Evolutionary conservation across 2,113 vertebrate genomes (phyloP).

Genomic region (Ameiurus melas): DNA sequence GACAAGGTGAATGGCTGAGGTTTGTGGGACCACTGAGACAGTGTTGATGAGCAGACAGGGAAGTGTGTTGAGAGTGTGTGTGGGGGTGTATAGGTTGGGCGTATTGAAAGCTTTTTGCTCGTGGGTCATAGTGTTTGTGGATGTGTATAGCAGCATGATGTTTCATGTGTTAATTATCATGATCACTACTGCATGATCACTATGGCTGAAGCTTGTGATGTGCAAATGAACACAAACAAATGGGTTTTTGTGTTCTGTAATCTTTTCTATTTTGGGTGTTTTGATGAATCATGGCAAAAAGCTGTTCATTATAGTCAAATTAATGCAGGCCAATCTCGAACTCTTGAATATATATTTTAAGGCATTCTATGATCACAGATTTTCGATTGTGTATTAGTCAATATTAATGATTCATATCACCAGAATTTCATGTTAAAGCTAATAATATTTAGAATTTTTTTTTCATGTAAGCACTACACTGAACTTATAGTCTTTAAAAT

Average conservation of each 20-base stretch:
- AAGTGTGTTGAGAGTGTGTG: background rate
- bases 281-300: background rate
- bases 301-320: background rate
- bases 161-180: background rate
- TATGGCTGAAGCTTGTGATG: background rate
- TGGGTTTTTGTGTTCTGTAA: background rate
- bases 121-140: background rate
- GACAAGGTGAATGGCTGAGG: background rate
- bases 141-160: background rate
- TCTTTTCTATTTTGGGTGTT: background rate
- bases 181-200: background rate
- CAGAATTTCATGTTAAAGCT: background rate
- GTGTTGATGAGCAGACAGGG: background rate
- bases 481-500: background rate
- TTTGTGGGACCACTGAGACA: background rate
- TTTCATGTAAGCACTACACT: background rate
- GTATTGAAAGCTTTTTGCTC: background rate
- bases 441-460: background rate
- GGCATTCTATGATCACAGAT: background rate
- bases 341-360: background rate
- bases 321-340: background rate
- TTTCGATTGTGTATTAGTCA: background rate
- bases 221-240: background rate
- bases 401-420: background rate
- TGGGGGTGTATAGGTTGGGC: background rate